Conservation (phyloP, 2,888 invertebrate genomes). For the Hydroisotoma schaefferi region DNA sequence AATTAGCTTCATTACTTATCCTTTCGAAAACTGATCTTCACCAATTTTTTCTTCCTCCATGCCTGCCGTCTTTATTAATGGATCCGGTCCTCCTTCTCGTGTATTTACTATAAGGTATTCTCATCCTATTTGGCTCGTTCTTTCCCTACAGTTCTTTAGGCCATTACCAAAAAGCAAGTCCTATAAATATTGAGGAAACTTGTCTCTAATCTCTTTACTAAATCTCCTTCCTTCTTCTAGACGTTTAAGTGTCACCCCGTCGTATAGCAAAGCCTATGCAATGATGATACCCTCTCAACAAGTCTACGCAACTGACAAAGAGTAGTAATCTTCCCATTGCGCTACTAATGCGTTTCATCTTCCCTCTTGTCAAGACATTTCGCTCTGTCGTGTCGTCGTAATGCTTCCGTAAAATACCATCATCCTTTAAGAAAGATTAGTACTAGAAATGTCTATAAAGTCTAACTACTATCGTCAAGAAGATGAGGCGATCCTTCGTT, state of each 20-base stretch:
- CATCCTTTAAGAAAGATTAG: too few relatives aligned
- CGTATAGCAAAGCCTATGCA: too few relatives aligned
- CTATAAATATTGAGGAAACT: background rate
- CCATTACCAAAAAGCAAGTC: background rate
- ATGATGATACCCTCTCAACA: conserved; percentile 15
- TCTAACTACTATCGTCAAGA: background rate
- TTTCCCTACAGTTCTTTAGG: background rate
- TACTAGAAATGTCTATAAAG: conserved; percentile 6
- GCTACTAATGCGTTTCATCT: background rate
- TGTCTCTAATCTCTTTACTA: background rate
- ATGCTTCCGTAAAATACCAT: too few relatives aligned
- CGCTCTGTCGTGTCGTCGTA: background rate
- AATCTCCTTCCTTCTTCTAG: background rate
- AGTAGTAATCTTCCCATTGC: background rate
- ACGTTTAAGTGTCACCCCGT: conserved; percentile 1
- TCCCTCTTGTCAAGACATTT: background rate
- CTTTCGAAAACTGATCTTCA: conserved; percentile 41
- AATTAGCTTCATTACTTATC: conserved; percentile 41
- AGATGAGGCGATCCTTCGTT: conserved; percentile 12
- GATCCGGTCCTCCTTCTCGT: conserved; percentile 28
- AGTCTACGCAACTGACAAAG: conserved; percentile 15
- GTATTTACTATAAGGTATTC: conserved; percentile 12
- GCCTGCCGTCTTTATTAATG: conserved; percentile 18
- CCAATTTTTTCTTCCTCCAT: conserved; percentile 36
- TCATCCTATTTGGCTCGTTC: conserved; percentile 1